Base-by-base conservation (phyloP, 2,888 invertebrate genomes). In the Heterodera filipjevi region DNA sequence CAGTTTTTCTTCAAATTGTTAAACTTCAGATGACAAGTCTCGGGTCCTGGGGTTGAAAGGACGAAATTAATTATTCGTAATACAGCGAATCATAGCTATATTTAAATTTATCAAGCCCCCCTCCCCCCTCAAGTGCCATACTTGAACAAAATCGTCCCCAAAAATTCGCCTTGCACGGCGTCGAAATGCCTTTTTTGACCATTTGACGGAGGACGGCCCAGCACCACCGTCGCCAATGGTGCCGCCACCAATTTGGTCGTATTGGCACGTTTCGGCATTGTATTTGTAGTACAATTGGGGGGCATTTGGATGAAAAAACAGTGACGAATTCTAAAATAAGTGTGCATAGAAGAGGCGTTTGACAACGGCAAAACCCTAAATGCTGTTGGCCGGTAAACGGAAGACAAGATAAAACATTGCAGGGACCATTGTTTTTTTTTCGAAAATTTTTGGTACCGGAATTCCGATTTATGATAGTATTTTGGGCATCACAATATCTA, bases 251-350 rank as follows among this genome's bases (percentile, higher is more conserved):
- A 79, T 59, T 16, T 79, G 66, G 12, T 66, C 77, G 72, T 81
- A 81, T 10, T 46, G 14, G 32, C 79, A 66, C 27, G 76, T 64
- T 2, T 66, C 39, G 19, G 53, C 80, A 71, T 86, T 84, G 77
- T 83, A 84, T 46, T 77, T 80, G 73, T 86, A 86, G 70, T 85
- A 87, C 14, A 84, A 84, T 66, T 84, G 81, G 30, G 82, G 81
- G 19, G 81, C 39, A 39, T 12, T 82, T 2, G 82, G 78, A 44
- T 85, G 82, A 71, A 82, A 87, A 72, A 82, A 87, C n/a, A 85
- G 79, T 22, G 75, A 68, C 12, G 85, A 85, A 49, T 84, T 82
- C 86, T 86, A 44, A 32, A 3, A 33, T 33, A 8, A 33, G 44
- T 22, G n/a, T 70, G 6, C n/a, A n/a, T n/a, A n/a, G n/a, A n/a